Evolutionary conservation across 2,113 vertebrate genomes (phyloP).

Genomic region (Campylorhamphus procurvoides): DNA sequence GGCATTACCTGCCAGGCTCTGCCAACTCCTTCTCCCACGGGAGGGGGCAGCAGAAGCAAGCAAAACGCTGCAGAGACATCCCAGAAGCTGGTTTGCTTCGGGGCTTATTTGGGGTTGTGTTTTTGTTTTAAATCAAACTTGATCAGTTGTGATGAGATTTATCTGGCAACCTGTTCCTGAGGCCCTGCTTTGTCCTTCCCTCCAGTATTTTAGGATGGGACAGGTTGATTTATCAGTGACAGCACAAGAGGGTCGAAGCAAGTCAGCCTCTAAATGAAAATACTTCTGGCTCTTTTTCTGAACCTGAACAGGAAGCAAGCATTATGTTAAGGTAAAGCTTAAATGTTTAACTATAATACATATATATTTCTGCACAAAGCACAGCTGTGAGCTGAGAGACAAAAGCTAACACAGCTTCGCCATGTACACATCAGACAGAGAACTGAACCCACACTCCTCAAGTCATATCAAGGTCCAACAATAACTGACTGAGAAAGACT

Average conservation of each 20-base stretch:
- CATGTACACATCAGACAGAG: not conserved
- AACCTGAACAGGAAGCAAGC: not conserved
- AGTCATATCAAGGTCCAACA: not conserved
- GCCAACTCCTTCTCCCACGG: not conserved
- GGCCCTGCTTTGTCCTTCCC: not conserved
- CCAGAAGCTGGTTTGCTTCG: not conserved
- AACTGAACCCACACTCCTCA: not conserved
- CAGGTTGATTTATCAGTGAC: not conserved
- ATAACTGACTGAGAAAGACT: not conserved
- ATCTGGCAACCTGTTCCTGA: not conserved
- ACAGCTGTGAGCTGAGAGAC: not conserved
- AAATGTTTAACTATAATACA: not conserved
- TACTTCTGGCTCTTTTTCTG: not conserved
- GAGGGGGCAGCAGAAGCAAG: conserved; percentile 57
- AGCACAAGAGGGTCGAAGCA: not conserved
- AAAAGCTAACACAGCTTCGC: not conserved
- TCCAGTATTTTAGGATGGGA: not conserved
- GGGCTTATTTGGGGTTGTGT: not conserved
- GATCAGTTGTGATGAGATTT: not conserved
- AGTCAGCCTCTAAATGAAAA: not conserved
- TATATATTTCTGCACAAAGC: not conserved
- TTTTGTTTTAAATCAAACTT: not conserved
- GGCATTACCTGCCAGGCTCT: not conserved
- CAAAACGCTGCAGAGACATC: accelerated
- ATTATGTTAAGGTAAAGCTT: not conserved